phyloP scores from a whole-genome alignment of 2,888 invertebrate species.

The Hipparchia semele region DNA sequence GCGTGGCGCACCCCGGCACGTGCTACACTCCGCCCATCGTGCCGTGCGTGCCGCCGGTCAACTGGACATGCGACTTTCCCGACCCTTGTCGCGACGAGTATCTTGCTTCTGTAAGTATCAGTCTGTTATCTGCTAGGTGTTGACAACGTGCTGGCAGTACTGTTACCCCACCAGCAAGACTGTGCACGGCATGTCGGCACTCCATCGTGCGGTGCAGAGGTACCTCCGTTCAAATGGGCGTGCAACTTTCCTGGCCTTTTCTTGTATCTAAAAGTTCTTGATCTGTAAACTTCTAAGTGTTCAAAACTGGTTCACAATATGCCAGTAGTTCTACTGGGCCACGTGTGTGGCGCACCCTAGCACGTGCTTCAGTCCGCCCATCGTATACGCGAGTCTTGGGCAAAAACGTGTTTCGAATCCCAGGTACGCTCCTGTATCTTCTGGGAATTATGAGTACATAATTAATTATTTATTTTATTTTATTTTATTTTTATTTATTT shows the following conservation, averaged over 20 bases:
- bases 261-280: constrained; percentile 61
- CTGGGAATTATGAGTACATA: no score
- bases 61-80: constrained; percentile 67
- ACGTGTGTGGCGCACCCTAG: constrained; percentile 57
- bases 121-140: constrained; percentile 55
- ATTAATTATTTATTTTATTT: no score
- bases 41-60: constrained; percentile 67
- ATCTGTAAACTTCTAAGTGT: constrained; percentile 55
- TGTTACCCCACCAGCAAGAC: constrained; percentile 55
- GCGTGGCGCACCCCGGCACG: constrained; percentile 57
- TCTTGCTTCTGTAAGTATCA: constrained; percentile 63
- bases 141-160: constrained; percentile 52
- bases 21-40: constrained; percentile 57
- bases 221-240: constrained; percentile 68
- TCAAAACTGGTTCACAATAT: constrained; percentile 57
- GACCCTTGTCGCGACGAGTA: constrained; percentile 70
- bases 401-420: constrained; percentile 40
- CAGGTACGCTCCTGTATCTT: no score
- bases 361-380: constrained; percentile 58
- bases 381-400: constrained; percentile 63
- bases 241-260: constrained; percentile 62
- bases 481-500: no score
- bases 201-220: constrained; percentile 55
- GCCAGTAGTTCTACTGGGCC: constrained; percentile 54
- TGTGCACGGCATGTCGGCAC: constrained; percentile 34